A percentile compares a stretch with the other conserved stretches of the same genome.
Evolutionary conservation across 2,113 vertebrate genomes (phyloP).

Genomic region (Trematocara stigmaticum): DNA sequence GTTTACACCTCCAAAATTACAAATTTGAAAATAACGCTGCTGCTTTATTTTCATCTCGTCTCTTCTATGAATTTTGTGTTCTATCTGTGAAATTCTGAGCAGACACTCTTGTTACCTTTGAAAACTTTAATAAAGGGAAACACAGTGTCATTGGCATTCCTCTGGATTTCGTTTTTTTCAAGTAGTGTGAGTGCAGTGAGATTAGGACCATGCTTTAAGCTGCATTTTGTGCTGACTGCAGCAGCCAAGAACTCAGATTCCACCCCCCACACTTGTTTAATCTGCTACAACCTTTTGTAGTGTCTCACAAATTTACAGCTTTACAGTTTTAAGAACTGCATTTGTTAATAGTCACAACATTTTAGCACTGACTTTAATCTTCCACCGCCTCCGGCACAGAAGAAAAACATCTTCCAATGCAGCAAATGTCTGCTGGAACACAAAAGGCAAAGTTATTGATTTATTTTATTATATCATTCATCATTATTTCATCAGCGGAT

Average conservation of each 20-base stretch:
- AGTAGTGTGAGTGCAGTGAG: neutral
- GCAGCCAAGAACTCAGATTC: neutral
- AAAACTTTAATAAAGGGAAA: neutral
- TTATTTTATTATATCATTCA: neutral
- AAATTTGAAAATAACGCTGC: neutral
- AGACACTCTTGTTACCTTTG: neutral
- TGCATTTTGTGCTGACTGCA: neutral
- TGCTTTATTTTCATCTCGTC: neutral
- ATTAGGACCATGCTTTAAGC: neutral
- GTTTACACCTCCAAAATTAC: neutral
- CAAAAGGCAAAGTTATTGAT: neutral
- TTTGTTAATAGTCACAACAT: neutral
- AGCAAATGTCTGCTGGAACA: neutral
- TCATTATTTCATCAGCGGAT: neutral
- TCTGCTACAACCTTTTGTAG: neutral
- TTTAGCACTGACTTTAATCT: neutral
- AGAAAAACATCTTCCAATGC: neutral
- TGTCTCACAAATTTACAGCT: neutral
- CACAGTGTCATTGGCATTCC: neutral
- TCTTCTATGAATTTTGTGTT: neutral
- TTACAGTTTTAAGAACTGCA: neutral
- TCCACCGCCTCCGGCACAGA: neutral
- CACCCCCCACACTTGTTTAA: neutral
- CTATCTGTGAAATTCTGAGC: neutral
- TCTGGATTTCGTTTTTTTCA: neutral